These are phyloP conservation scores for Paelopatides confundens DNA, from an alignment of 53 echinoderm and acorn worm genomes.

Conservation along the genomic window DNA sequence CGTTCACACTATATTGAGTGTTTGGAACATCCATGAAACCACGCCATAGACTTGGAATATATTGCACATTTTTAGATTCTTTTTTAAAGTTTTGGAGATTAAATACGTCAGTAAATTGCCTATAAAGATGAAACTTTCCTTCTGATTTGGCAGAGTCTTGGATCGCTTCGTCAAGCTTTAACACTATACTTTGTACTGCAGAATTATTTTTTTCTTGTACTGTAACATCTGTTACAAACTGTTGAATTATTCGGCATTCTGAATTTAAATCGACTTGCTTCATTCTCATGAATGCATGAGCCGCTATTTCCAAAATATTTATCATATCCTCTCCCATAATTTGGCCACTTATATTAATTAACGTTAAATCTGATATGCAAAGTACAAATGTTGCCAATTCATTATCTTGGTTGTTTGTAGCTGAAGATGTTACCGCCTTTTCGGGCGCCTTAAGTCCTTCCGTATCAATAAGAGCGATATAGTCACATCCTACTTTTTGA, in stretches of 20 bases:
- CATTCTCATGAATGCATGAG: not conserved
- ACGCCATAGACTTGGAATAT: conserved; percentile 15
- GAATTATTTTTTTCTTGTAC: not conserved
- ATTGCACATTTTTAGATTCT: not conserved
- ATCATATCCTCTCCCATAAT: not conserved
- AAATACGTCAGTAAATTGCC: not conserved
- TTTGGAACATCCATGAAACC: not conserved
- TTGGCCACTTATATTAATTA: not conserved
- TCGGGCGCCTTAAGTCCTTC: not conserved
- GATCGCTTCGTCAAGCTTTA: not conserved
- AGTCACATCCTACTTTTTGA: not conserved
- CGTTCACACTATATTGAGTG: not conserved
- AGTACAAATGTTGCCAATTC: not conserved
- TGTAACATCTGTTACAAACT: not conserved
- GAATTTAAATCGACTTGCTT: not conserved
- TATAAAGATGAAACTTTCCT: not conserved
- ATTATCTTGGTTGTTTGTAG: not conserved
- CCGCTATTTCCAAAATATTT: not conserved
- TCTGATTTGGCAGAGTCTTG: not conserved
- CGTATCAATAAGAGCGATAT: not conserved
- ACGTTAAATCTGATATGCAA: not conserved
- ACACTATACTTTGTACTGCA: not conserved
- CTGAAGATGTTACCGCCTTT: not conserved
- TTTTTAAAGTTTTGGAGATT: not conserved
- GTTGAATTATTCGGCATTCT: not conserved